Evolutionary conservation across 2,888 invertebrate species (phyloP), one percentile per base, ranked within the genome.

Genomic region (Caenorhabditis sp.): DNA sequence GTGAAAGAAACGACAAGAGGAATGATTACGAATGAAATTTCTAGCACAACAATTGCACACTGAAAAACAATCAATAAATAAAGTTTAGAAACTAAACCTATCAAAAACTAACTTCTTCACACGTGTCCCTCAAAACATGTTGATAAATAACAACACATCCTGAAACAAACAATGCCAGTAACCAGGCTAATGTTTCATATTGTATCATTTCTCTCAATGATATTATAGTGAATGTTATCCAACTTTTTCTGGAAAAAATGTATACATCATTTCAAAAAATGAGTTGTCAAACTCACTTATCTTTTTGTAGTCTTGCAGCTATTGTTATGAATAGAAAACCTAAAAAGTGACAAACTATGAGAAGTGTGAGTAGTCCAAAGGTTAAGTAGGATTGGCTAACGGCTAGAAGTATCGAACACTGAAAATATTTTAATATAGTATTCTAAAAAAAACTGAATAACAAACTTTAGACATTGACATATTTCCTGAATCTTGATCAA

Each of bases 321-420:
- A 80, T 43, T 0, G 36, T n/a, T 0, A 71, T 63, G 12, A 71
- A 38, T 7, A 60, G 23, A 10, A 75, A 62, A 2, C 78, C 76
- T 2, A 68, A 27, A 7, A 70, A 69, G 21, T 80, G 72, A 7
- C 77, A 62, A 49, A 68, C n/a, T 26, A 81, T 80, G 1, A 81
- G 59, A 14, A 77, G 38, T 10, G 81, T 80, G 1, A 81, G 67
- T 3, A 80, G 64, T 14, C 63, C 65, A 36, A 80, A 81, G 1
- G 70, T 71, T 23, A 77, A 38, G 23, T 69, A 66, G 2, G 70
- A 61, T 10, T 77, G 57, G 10, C 70, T 61, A 10, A 81, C 66
- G 0, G 81, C 81, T 10, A 81, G 62, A 1, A 81, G 64, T 38
- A 78, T 72, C 0, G 77, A 78, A 38, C 81, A 81, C 75, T 77